Evolutionary conservation across 1,140 invertebrate species (phyloP).

Genomic region (Scylla paramamosain): DNA sequence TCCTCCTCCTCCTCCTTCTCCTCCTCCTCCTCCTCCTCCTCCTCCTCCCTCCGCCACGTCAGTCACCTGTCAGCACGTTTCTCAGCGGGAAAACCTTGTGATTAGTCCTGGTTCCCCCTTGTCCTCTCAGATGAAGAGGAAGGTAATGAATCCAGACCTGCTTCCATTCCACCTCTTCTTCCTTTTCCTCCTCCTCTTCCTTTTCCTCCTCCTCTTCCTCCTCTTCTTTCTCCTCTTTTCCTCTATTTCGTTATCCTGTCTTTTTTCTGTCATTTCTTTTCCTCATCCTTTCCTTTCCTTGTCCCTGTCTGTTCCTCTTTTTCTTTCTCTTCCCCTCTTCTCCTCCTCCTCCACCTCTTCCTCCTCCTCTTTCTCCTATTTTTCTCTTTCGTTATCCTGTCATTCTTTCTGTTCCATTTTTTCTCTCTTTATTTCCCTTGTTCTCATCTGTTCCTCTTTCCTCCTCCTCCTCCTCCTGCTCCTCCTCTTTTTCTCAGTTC

Average conservation of each 20-base stretch:
- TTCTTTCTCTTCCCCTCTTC: background rate
- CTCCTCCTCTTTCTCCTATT: background rate
- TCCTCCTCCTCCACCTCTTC: background rate
- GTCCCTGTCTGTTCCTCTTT: background rate
- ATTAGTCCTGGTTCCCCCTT: too few species aligned
- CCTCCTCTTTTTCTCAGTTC: background rate
- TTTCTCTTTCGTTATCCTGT: background rate
- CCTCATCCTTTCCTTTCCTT: background rate
- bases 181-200: background rate
- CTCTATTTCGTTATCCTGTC: background rate
- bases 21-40: too few species aligned
- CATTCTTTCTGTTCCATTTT: background rate
- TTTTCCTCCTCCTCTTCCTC: background rate
- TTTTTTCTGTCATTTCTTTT: background rate
- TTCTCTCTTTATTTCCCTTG: background rate
- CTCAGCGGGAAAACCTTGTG: too few species aligned
- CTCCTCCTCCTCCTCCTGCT: background rate
- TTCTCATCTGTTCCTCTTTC: background rate
- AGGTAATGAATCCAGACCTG: too few species aligned
- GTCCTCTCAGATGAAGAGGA: too few species aligned
- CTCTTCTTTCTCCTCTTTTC: background rate
- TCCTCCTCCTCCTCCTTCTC: too few species aligned
- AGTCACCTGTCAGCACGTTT: too few species aligned
- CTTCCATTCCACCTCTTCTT: background rate
- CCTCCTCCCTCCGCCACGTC: too few species aligned